Evolutionary conservation across 2,113 vertebrate species (phyloP).

Genomic region (Serinus canaria): DNA sequence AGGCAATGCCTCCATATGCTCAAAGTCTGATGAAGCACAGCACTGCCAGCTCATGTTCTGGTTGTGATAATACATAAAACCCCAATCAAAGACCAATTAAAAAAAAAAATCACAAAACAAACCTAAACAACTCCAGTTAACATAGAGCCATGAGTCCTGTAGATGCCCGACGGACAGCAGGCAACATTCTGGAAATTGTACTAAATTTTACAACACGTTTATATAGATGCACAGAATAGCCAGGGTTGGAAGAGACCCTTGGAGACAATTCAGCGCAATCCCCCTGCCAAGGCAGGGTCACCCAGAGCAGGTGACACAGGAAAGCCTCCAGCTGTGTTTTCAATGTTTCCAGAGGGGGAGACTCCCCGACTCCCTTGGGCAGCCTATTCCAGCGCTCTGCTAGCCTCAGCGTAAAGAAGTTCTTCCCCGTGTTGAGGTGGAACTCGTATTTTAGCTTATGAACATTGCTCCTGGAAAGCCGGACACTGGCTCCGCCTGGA

Average conservation of each 20-base stretch:
- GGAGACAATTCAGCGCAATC: too few species aligned
- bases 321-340: not conserved
- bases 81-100: not conserved
- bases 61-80: not conserved
- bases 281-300: not conserved
- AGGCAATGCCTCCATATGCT: not conserved
- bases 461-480: too few species aligned
- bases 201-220: fast-evolving
- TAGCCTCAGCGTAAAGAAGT: not conserved
- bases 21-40: fast-evolving
- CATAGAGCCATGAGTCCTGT: not conserved
- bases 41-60: not conserved
- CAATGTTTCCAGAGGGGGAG: too few species aligned
- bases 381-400: not conserved
- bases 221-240: fast-evolving
- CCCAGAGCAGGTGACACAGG: not conserved
- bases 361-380: not conserved
- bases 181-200: not conserved
- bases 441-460: not conserved
- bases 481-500: too few species aligned
- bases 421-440: not conserved
- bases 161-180: not conserved
- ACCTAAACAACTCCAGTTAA: fast-evolving
- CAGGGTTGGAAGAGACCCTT: not conserved
- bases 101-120: not conserved